These are phyloP conservation scores for Brienomyrus longianalis DNA, from an alignment of 2,113 vertebrate genomes.

Conservation along the genomic window DNA sequence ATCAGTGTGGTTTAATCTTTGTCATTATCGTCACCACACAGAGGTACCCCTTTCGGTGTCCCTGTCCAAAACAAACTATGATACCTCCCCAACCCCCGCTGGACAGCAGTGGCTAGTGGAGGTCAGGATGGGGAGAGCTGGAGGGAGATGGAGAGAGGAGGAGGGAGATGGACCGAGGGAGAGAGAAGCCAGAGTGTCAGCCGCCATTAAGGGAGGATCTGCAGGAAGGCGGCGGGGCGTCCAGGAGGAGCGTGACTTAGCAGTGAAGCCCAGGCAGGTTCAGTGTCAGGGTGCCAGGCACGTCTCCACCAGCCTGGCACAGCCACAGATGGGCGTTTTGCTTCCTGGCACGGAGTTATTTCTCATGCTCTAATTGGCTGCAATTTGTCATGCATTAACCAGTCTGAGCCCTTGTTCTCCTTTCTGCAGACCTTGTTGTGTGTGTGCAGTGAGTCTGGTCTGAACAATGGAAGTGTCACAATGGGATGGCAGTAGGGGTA, in stretches of 20 bases:
- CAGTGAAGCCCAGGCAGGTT: background rate
- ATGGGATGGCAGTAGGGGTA: background rate
- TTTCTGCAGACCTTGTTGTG: background rate
- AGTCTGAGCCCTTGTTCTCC: background rate
- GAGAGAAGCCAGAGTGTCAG: background rate
- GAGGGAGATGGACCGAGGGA: background rate
- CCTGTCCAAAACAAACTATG: background rate
- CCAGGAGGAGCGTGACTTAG: background rate
- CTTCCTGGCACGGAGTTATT: background rate
- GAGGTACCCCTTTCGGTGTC: background rate
- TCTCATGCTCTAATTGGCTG: conserved; percentile 8
- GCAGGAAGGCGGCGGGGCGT: background rate
- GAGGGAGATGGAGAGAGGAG: background rate
- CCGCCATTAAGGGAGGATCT: background rate
- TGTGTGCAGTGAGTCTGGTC: background rate
- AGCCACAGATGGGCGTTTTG: conserved; percentile 1
- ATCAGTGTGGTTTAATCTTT: conserved; percentile 14
- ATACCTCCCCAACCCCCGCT: background rate
- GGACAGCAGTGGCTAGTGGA: background rate
- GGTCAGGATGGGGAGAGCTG: background rate
- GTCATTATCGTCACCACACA: background rate
- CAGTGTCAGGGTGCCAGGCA: background rate
- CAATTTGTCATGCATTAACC: background rate
- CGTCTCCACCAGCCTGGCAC: background rate
- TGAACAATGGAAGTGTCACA: background rate